Percentiles rank a stretch among this genome's conserved stretches.
phyloP scores from a whole-genome alignment of 2,113 vertebrate species.

The Alethe diademata region DNA sequence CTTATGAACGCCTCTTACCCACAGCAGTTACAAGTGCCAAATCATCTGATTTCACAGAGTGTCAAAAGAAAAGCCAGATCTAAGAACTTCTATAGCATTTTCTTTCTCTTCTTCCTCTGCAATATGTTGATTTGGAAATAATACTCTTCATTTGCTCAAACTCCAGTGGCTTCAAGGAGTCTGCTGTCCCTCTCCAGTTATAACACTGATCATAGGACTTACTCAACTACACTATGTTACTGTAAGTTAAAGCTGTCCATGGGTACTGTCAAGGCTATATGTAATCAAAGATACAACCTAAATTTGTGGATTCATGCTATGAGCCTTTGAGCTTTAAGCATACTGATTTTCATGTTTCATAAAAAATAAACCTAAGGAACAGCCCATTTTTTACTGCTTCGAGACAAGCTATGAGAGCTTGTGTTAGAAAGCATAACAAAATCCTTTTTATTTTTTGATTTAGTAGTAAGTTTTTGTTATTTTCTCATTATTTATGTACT shows the following conservation, averaged over 20 bases:
- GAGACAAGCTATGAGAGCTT: neutral
- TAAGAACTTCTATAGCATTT: slow-evolving; percentile 19
- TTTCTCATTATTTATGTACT: slow-evolving; percentile 9
- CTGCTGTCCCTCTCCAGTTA: neutral
- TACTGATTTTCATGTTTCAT: neutral
- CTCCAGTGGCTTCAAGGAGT: neutral
- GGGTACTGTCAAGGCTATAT: neutral
- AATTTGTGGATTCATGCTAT: neutral
- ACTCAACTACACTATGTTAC: neutral
- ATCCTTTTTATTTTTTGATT: neutral
- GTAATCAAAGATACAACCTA: neutral
- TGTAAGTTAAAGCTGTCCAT: neutral
- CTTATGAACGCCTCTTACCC: slow-evolving; percentile 51
- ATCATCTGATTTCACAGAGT: slow-evolving; percentile 36
- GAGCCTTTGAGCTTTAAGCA: neutral
- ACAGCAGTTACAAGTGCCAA: slow-evolving; percentile 28
- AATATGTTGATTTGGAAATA: neutral
- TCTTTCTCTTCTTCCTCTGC: neutral
- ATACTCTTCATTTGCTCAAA: neutral
- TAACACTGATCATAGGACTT: neutral
- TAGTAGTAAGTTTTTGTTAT: neutral
- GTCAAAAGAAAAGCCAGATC: slow-evolving; percentile 41
- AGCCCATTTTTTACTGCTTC: neutral
- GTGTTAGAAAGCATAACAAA: neutral
- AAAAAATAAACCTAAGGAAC: neutral